phyloP scores from a whole-genome alignment of 2,113 vertebrate species.

The Sylvietta virens region DNA sequence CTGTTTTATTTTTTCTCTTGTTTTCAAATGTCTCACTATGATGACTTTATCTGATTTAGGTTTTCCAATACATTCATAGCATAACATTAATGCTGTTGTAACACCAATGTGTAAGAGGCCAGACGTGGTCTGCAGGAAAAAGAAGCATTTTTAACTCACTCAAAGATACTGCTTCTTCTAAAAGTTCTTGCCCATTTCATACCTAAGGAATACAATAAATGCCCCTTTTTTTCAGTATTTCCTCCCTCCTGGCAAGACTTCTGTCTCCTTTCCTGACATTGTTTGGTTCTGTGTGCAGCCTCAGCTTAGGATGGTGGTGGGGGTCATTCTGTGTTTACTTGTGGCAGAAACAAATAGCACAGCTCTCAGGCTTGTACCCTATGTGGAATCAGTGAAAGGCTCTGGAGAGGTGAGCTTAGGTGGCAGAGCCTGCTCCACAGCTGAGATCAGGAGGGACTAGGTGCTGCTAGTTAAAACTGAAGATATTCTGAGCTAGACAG shows the following conservation, averaged over 20 bases:
- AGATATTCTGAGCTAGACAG: not conserved
- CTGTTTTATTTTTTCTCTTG: not conserved
- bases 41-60: not conserved
- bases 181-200: not conserved
- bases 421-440: not conserved
- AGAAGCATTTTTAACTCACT: not conserved
- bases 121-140: not conserved
- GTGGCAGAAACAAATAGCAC: not conserved
- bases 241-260: not conserved
- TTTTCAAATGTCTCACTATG: not conserved
- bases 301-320: not conserved
- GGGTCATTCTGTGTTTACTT: not conserved
- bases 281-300: not conserved
- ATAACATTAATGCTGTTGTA: not conserved
- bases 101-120: not conserved
- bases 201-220: not conserved
- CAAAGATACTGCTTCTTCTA: not conserved
- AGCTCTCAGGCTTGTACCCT: not conserved
- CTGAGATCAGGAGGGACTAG: not conserved
- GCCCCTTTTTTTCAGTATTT: not conserved
- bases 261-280: not conserved
- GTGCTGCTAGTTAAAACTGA: not conserved
- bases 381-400: fast-evolving
- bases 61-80: not conserved
- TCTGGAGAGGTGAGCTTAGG: not conserved